Evolutionary conservation across 2,113 vertebrate genomes (phyloP), one percentile per base, ranked within the genome.

Genomic region (Guaruba guarouba): DNA sequence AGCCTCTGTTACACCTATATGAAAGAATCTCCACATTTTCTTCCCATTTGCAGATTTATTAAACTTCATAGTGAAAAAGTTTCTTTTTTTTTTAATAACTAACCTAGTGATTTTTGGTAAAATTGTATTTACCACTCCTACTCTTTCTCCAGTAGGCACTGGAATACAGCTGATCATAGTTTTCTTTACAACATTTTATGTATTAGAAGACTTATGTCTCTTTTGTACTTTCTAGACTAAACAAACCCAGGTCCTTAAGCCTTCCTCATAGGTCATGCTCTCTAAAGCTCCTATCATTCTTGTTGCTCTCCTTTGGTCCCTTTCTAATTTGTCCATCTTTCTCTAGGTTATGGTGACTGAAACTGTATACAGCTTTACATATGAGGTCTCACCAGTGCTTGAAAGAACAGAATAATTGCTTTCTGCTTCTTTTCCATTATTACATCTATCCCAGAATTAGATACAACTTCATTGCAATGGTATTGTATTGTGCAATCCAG

Each of bases 141-240:
- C 24, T 51, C 43, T 59, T 89, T 75, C 69, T 63, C 48, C 48
- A 71, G 18, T 79, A 54, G 74, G 78, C 55, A 91, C 46, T 54
- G 43, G 28, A 87, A 68, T 41, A 95, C 66, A 94, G 85, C 82
- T 85, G 95, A 96, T 95, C 78, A 93, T 68, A 20, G 3, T 91
- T 74, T 13, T 81, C 87, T 93, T 94, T 85, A 85, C 22, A 93
- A 94, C 31, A 78, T 93, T 91, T 91, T 87, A 70, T 29, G 43
- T 79, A 87, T 76, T 67, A 49, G 41, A 96, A 96, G 86, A 95
- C 73, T 88, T 91, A 84, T 59, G 87, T 82, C 90, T 54, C 33
- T 52, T 89, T 75, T 90, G 82, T 70, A 84, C 67, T 85, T 83
- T 27, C 87, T 69, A 95, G 93, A 93, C 95, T 95, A 95, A 97